These are phyloP conservation scores for Drosophila busckii DNA, from an alignment of 1,140 invertebrate species.

Conservation along the genomic window DNA sequence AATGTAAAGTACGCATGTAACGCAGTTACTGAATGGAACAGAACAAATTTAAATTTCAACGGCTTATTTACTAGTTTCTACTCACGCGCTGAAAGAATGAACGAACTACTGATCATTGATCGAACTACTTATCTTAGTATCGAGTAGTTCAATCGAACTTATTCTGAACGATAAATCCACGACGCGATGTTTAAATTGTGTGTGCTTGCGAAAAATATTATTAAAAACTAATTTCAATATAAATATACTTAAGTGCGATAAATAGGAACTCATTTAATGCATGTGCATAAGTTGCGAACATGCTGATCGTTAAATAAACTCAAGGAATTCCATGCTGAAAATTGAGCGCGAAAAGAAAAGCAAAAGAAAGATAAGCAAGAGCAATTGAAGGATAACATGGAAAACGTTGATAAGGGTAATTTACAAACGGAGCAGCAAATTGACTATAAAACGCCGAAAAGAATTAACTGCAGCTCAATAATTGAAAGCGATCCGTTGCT, in stretches of 20 bases:
- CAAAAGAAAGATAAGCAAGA: slow-evolving; percentile 1
- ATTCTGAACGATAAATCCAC: background rate
- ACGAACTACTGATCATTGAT: too few relatives aligned
- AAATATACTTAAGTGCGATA: background rate
- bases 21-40: too few relatives aligned
- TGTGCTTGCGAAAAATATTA: background rate
- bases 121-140: too few relatives aligned
- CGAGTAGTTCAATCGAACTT: too few relatives aligned
- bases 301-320: too few relatives aligned
- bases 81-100: too few relatives aligned
- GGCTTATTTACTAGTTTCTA: too few relatives aligned
- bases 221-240: background rate
- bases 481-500: slow-evolving; percentile 62
- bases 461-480: slow-evolving; percentile 42
- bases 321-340: too few relatives aligned
- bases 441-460: slow-evolving; percentile 74
- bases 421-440: slow-evolving; percentile 41
- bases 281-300: too few relatives aligned
- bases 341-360: background rate
- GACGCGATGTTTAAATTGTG: slow-evolving; percentile 36
- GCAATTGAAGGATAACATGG: slow-evolving; percentile 43
- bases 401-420: slow-evolving; percentile 36
- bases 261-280: too few relatives aligned
- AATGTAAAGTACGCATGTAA: too few relatives aligned
- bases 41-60: too few relatives aligned